Evolutionary conservation across 2,797 vertebrate genomes (phyloP).

Genomic region (Hyperoplus immaculatus): DNA sequence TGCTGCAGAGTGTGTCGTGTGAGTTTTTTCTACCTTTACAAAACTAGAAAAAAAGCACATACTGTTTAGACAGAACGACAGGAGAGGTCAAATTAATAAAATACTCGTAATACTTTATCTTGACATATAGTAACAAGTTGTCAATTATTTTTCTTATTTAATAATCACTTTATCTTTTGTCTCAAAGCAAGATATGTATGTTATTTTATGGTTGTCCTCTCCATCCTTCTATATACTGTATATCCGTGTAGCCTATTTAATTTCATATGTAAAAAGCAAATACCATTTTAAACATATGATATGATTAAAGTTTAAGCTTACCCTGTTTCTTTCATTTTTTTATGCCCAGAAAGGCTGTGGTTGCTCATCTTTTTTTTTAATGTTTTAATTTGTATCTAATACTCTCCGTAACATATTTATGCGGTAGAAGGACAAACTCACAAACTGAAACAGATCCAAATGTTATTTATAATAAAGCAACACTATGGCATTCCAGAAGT

Average conservation of each 20-base stretch:
- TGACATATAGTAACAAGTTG: background rate
- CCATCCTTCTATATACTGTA: slow-evolving; percentile 11
- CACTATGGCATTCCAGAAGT: background rate
- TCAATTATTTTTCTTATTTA: background rate
- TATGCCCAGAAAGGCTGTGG: slow-evolving; percentile 13
- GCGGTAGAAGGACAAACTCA: background rate
- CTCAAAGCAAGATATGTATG: background rate
- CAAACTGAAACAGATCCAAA: background rate
- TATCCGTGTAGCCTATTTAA: background rate
- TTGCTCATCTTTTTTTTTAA: slow-evolving; percentile 8
- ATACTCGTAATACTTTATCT: background rate
- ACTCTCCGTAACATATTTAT: background rate
- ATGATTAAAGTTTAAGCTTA: background rate
- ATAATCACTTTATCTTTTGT: background rate
- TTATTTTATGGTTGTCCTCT: slow-evolving; percentile 1
- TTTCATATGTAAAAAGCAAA: slow-evolving; percentile 4
- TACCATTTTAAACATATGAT: slow-evolving; percentile 5
- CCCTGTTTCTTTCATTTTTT: background rate
- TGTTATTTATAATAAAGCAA: background rate
- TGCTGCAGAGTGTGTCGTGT: slow-evolving; percentile 36
- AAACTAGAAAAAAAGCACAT: slow-evolving; percentile 2
- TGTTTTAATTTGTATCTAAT: slow-evolving; percentile 12
- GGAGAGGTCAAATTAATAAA: background rate
- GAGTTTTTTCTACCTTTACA: slow-evolving; percentile 23
- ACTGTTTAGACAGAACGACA: slow-evolving; percentile 5